Conservation (phyloP, 1,140 invertebrate genomes). For the Oreohelix idahoensis region DNA sequence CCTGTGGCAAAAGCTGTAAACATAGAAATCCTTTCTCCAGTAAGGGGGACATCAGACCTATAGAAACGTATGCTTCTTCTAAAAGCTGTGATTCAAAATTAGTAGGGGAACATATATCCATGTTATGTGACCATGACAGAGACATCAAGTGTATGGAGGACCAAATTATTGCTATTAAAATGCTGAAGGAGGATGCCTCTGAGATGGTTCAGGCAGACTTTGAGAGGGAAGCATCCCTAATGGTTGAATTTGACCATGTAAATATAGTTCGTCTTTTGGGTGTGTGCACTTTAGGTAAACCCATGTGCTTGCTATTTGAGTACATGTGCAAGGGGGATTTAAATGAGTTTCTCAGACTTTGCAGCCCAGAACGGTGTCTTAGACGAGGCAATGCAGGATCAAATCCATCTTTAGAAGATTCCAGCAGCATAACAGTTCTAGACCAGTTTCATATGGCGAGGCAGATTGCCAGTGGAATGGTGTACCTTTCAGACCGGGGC, state of each 20-base stretch:
- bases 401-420: slow-evolving; percentile 34
- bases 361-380: slow-evolving; percentile 82
- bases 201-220: slow-evolving; percentile 94
- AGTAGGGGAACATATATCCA: slow-evolving; percentile 74
- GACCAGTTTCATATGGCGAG: slow-evolving; percentile 89
- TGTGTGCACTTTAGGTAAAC: slow-evolving; percentile 84
- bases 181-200: slow-evolving; percentile 96
- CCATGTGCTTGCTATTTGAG: slow-evolving; percentile 87
- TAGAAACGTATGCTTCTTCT: not conserved
- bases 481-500: slow-evolving; percentile 83
- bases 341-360: slow-evolving; percentile 86
- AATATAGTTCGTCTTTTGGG: slow-evolving; percentile 92
- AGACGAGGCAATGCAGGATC: slow-evolving; percentile 48
- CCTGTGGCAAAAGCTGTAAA: slow-evolving; percentile 21
- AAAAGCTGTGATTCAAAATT: slow-evolving; percentile 9
- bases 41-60: slow-evolving; percentile 14
- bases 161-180: slow-evolving; percentile 95
- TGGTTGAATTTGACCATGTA: slow-evolving; percentile 90
- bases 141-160: slow-evolving; percentile 72
- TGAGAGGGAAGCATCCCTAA: slow-evolving; percentile 89
- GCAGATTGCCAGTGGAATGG: slow-evolving; percentile 96
- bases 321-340: slow-evolving; percentile 81
- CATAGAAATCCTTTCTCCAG: slow-evolving; percentile 31
- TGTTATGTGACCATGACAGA: slow-evolving; percentile 44
- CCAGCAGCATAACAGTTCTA: slow-evolving; percentile 71